A percentile compares a stretch with the other conserved stretches of the same genome.
Conservation (phyloP, 2,113 vertebrate genomes). For the Clupea harengus region DNA sequence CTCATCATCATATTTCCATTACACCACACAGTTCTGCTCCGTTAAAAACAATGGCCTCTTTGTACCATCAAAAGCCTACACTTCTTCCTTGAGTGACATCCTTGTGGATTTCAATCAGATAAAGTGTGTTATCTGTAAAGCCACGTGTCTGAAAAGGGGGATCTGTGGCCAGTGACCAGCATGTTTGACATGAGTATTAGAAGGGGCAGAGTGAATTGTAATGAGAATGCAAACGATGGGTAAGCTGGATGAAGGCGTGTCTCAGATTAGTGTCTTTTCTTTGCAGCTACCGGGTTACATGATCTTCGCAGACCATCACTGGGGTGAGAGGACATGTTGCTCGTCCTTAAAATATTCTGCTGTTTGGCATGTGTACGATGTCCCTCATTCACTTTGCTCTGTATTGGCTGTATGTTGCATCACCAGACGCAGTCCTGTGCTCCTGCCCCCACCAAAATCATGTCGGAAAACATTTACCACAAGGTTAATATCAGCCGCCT, state of each 20-base stretch:
- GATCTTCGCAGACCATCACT: slow-evolving; percentile 21
- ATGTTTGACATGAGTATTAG: neutral
- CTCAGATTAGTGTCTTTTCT: slow-evolving; percentile 13
- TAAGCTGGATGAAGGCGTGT: neutral
- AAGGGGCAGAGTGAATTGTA: neutral
- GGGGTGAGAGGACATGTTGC: slow-evolving; percentile 56
- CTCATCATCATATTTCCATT: neutral
- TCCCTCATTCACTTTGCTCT: neutral
- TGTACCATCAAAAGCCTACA: slow-evolving; percentile 17
- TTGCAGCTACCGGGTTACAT: slow-evolving; percentile 58
- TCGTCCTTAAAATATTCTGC: neutral
- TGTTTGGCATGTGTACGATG: neutral
- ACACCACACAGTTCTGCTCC: neutral
- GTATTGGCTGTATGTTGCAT: neutral
- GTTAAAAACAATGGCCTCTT: slow-evolving; percentile 21
- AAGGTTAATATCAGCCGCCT: slow-evolving; percentile 45
- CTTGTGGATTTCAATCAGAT: slow-evolving; percentile 26
- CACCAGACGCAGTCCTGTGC: slow-evolving; percentile 33
- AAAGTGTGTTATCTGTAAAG: slow-evolving; percentile 5
- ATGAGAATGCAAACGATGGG: neutral
- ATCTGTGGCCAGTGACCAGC: neutral
- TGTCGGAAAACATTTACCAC: slow-evolving; percentile 35
- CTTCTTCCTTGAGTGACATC: slow-evolving; percentile 32
- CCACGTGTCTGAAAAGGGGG: neutral
- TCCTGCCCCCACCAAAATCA: slow-evolving; percentile 30